A percentile compares a stretch with the other conserved stretches of the same genome.
Evolutionary conservation across 2,888 invertebrate species (phyloP).

Genomic region (Acrobasis repandana): DNA sequence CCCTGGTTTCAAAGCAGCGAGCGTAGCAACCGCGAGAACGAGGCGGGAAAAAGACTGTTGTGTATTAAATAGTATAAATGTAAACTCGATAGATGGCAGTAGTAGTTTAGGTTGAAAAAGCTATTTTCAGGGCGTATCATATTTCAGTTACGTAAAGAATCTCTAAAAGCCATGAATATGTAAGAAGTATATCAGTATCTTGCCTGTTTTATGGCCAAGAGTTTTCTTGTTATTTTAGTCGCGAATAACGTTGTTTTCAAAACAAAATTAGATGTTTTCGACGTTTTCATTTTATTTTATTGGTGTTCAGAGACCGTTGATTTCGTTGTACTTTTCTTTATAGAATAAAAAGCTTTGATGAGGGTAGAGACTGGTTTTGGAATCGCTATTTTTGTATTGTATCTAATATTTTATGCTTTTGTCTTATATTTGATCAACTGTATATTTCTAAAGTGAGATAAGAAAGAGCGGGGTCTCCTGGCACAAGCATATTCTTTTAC

Average conservation of each 20-base stretch:
- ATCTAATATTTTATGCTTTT: neutral
- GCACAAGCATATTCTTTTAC: too few relatives aligned
- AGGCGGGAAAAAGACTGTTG: too few relatives aligned
- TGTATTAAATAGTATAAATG: neutral
- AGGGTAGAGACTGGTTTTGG: slow-evolving; percentile 3
- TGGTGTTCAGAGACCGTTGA: neutral
- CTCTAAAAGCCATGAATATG: slow-evolving; percentile 18
- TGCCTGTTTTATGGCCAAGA: neutral
- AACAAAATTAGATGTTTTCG: neutral
- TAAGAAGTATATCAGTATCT: neutral
- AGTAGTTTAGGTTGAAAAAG: neutral
- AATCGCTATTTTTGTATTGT: neutral
- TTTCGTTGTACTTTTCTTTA: neutral
- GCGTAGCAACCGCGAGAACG: too few relatives aligned
- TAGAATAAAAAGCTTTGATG: slow-evolving; percentile 8
- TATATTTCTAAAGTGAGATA: too few relatives aligned
- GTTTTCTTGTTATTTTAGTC: slow-evolving; percentile 8
- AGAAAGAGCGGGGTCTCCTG: too few relatives aligned
- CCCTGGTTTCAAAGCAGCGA: too few relatives aligned
- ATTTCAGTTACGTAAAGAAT: slow-evolving; percentile 19
- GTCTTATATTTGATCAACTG: too few relatives aligned
- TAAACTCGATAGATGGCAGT: slow-evolving; percentile 2
- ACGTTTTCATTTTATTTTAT: slow-evolving; percentile 7
- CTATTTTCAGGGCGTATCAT: slow-evolving; percentile 1
- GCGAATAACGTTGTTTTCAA: slow-evolving; percentile 4